Evolutionary conservation across 1,140 invertebrate genomes (phyloP).

Genomic region (Magallana angulata): DNA sequence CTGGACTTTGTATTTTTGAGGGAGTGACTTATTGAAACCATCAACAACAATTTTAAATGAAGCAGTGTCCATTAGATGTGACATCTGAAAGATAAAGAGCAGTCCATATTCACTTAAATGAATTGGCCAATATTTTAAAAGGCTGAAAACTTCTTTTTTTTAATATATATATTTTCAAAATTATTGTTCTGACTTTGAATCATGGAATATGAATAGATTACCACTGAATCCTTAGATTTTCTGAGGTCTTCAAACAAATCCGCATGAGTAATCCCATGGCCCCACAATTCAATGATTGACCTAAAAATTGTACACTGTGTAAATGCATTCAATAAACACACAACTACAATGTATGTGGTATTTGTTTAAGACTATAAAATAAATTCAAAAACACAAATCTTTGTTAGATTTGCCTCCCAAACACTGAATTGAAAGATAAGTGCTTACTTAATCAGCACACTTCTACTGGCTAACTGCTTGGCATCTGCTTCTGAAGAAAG

Average conservation of each 20-base stretch:
- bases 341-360: no score
- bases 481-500: constrained; percentile 37
- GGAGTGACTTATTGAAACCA: constrained; percentile 42
- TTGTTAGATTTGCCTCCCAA: background rate
- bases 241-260: constrained; percentile 40
- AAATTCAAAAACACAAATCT: no score
- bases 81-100: constrained; percentile 20
- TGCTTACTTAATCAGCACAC: constrained; percentile 50
- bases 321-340: no score
- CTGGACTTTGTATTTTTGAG: constrained; percentile 47
- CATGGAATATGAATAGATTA: background rate
- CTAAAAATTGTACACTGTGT: no score
- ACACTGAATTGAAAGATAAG: background rate
- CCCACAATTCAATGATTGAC: constrained; percentile 48
- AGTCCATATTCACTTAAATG: no score
- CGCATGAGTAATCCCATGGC: constrained; percentile 47
- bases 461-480: constrained; percentile 49
- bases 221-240: background rate
- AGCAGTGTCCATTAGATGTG: constrained; percentile 23
- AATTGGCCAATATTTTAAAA: no score
- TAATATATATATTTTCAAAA: no score
- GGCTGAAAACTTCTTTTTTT: no score
- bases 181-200: no score
- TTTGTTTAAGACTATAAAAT: no score
- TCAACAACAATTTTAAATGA: constrained; percentile 48